phyloP scores from a whole-genome alignment of 1,140 invertebrate species.

The Elymnias hypermnestra region DNA sequence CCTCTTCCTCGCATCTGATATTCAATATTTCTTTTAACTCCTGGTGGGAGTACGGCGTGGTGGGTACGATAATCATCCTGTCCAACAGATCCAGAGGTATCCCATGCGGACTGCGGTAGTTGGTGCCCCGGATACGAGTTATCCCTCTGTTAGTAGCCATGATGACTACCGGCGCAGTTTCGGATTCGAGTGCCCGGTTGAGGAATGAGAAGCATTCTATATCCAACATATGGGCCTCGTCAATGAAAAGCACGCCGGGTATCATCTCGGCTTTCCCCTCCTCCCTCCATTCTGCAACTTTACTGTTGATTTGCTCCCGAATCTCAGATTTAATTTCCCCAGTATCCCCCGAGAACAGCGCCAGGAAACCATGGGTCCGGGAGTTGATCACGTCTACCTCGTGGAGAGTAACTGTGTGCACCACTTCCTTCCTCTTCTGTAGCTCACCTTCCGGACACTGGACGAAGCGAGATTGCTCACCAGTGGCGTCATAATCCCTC shows the following conservation, averaged over 20 bases:
- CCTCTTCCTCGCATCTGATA: slow-evolving; percentile 97
- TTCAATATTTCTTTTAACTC: slow-evolving; percentile 95
- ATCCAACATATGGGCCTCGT: slow-evolving; percentile 98
- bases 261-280: slow-evolving; percentile 99
- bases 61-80: slow-evolving; percentile 96
- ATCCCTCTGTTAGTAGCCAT: slow-evolving; percentile 99
- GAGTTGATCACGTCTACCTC: slow-evolving; percentile 99
- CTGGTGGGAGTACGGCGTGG: slow-evolving; percentile 90
- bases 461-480: slow-evolving; percentile 93
- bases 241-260: slow-evolving; percentile 95
- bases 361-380: slow-evolving; percentile 97
- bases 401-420: slow-evolving; percentile 98
- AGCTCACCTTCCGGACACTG: slow-evolving; percentile 99
- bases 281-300: slow-evolving; percentile 98
- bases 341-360: slow-evolving; percentile 98
- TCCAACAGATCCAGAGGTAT: slow-evolving; percentile 97
- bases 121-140: slow-evolving; percentile 95
- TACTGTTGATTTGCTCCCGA: slow-evolving; percentile 98
- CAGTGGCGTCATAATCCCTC: slow-evolving; percentile 98
- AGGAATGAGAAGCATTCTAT: slow-evolving; percentile 99
- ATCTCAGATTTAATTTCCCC: slow-evolving; percentile 99
- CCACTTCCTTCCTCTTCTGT: slow-evolving; percentile 99
- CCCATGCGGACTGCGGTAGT: slow-evolving; percentile 95
- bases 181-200: slow-evolving; percentile 96
- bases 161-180: slow-evolving; percentile 97